Evolutionary conservation across 2,113 vertebrate species (phyloP).

Genomic region (Clarias batrachus): DNA sequence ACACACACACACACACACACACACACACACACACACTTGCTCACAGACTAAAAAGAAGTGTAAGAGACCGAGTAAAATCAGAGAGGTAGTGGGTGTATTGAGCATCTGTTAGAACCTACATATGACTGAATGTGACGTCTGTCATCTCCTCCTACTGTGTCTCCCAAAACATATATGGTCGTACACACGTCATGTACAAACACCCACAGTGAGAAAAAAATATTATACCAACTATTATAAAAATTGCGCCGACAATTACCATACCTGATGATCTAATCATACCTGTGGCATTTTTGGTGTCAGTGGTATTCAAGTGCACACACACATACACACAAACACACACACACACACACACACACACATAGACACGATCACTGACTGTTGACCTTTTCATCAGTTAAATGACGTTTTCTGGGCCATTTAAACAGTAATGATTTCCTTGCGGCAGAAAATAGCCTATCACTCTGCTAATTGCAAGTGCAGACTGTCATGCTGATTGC

Average conservation of each 20-base stretch:
- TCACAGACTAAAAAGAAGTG: not conserved
- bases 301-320: constrained; percentile 49
- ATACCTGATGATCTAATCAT: constrained; percentile 60
- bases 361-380: not conserved
- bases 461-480: constrained; percentile 56
- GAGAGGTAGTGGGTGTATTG: constrained; percentile 35
- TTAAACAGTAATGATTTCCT: constrained; percentile 72
- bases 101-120: constrained; percentile 28
- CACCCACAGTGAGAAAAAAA: constrained; percentile 16
- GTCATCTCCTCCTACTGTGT: constrained; percentile 46
- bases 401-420: constrained; percentile 61
- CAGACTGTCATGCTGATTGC: constrained; percentile 57
- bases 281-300: constrained; percentile 72
- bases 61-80: not conserved
- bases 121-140: constrained; percentile 56
- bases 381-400: constrained; percentile 61
- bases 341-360: constrained; percentile 5
- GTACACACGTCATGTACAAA: constrained; percentile 8
- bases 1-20: constrained; percentile 44
- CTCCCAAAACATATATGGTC: constrained; percentile 27
- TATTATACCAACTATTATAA: constrained; percentile 53
- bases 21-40: constrained; percentile 42
- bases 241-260: constrained; percentile 58
- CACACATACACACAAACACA: constrained; percentile 5
- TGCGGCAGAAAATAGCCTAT: constrained; percentile 55